phyloP scores from a whole-genome alignment of 1,140 invertebrate species.

The Cephus cinctus region DNA sequence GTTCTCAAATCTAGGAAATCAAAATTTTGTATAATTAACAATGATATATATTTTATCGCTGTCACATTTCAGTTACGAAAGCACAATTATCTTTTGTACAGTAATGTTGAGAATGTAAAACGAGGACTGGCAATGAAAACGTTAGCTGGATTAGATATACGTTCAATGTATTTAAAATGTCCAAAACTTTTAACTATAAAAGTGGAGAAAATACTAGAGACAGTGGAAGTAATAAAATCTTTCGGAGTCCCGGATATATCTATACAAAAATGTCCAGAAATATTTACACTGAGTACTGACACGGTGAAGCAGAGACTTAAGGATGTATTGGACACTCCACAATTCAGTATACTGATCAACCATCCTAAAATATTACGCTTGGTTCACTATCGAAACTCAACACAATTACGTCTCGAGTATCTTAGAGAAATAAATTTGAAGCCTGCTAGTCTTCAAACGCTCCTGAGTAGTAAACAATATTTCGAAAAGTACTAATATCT shows the following conservation, averaged over 20 bases:
- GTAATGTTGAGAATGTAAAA: constrained; percentile 52
- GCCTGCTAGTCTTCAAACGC: constrained; percentile 49
- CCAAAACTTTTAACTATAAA: constrained; percentile 54
- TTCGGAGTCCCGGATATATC: constrained; percentile 48
- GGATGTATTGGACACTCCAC: constrained; percentile 47
- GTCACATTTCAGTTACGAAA: constrained; percentile 49
- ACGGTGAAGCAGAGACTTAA: constrained; percentile 53
- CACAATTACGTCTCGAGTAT: constrained; percentile 49
- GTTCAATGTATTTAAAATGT: constrained; percentile 46
- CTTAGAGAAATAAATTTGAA: constrained; percentile 48
- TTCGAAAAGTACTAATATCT: constrained; percentile 39
- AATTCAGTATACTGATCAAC: constrained; percentile 52
- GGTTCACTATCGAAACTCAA: constrained; percentile 51
- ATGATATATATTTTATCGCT: constrained; percentile 15
- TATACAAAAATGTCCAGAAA: constrained; percentile 46
- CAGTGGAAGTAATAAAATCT: constrained; percentile 51
- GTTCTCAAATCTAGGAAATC: constrained; percentile 8
- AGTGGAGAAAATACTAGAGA: constrained; percentile 43
- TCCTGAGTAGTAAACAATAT: constrained; percentile 44
- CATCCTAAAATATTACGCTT: constrained; percentile 58
- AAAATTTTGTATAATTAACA: constrained; percentile 17
- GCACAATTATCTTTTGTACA: constrained; percentile 53
- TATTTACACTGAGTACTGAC: constrained; percentile 48
- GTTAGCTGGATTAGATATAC: constrained; percentile 50
- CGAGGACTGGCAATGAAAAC: constrained; percentile 47